phyloP scores from a whole-genome alignment of 2,113 vertebrate genomes.

The Lophius piscatorius region DNA sequence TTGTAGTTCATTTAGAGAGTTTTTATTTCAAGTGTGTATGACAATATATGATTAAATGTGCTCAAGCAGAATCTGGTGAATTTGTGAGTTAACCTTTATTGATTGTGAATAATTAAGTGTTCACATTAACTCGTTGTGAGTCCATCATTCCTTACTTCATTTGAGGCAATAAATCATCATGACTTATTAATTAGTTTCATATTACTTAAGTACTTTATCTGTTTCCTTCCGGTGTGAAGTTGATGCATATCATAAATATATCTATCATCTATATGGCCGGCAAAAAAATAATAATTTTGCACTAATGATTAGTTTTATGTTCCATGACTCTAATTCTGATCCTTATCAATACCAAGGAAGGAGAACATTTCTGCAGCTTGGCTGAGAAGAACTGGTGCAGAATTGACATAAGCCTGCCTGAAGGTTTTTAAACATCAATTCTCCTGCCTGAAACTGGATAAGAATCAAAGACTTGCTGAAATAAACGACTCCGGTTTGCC shows the following conservation, averaged over 20 bases:
- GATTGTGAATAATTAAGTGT: not conserved
- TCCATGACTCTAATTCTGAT: constrained; percentile 21
- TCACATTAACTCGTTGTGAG: not conserved
- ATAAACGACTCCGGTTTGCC: constrained; percentile 36
- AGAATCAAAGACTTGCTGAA: constrained; percentile 32
- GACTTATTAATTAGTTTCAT: constrained; percentile 8
- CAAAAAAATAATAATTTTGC: constrained; percentile 1
- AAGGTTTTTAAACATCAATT: constrained; percentile 26
- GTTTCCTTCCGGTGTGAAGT: no score
- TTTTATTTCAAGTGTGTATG: no score
- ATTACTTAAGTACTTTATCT: not conserved
- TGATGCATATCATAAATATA: no score
- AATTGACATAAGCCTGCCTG: constrained; percentile 15
- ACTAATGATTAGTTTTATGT: constrained; percentile 2
- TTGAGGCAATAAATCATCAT: not conserved
- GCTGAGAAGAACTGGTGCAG: not conserved
- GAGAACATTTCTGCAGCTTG: constrained; percentile 14
- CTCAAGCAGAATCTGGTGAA: no score
- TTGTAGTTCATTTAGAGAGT: no score
- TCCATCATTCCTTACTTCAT: not conserved
- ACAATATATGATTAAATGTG: no score
- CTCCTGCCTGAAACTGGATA: constrained; percentile 38
- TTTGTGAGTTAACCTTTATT: not conserved
- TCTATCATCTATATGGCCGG: no score
- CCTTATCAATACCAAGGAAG: constrained; percentile 22